A percentile compares a stretch with the other conserved stretches of the same genome.
These are phyloP conservation scores for Huso huso DNA, from an alignment of 2,797 vertebrate species.

Conservation along the genomic window DNA sequence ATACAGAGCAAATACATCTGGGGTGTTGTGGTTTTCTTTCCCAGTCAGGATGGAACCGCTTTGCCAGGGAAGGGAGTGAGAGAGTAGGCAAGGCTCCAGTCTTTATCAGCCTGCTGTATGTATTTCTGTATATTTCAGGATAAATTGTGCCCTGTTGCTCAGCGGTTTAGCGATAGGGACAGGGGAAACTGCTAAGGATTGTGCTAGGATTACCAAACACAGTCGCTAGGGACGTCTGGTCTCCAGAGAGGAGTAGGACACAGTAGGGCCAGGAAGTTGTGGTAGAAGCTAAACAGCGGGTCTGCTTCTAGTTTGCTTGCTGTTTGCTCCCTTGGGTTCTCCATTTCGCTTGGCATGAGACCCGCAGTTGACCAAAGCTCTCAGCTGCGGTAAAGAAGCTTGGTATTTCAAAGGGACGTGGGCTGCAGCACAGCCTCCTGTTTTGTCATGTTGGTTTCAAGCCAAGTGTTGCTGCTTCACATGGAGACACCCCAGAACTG, in stretches of 20 bases:
- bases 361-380: background rate
- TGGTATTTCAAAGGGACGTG: too few relatives aligned
- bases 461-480: too few relatives aligned
- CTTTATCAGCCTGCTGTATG: too few relatives aligned
- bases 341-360: background rate
- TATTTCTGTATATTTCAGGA: constrained; percentile 9
- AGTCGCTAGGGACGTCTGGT: constrained; percentile 5
- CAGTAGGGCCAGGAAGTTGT: constrained; percentile 6
- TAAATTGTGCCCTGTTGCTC: constrained; percentile 8
- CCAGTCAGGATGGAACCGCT: too few relatives aligned
- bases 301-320: constrained; percentile 1
- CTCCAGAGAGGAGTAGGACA: background rate
- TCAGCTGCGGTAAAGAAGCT: too few relatives aligned
- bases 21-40: too few relatives aligned
- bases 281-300: constrained; percentile 8
- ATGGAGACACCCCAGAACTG: too few relatives aligned
- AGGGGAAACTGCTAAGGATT: constrained; percentile 1
- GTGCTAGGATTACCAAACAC: constrained; percentile 14
- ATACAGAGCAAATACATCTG: too few relatives aligned
- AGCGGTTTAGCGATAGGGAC: constrained; percentile 8
- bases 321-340: background rate
- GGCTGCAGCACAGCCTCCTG: too few relatives aligned
- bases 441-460: too few relatives aligned
- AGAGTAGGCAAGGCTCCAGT: too few relatives aligned
- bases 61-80: too few relatives aligned